These are phyloP conservation scores for Trachelus stipa DNA, from an alignment of 2,888 invertebrate species.

Conservation along the genomic window DNA sequence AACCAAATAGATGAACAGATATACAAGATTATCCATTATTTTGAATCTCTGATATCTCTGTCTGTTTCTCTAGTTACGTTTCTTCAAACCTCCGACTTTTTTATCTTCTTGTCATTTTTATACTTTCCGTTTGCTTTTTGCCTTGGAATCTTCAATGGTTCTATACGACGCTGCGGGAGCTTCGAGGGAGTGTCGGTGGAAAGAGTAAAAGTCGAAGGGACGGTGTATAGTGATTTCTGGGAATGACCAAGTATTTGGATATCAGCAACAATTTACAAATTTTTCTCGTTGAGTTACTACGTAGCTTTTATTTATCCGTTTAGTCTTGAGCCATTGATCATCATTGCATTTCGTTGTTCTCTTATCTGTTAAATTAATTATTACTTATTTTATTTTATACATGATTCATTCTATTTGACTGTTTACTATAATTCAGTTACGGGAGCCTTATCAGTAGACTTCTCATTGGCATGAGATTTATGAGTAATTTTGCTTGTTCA, in stretches of 20 bases:
- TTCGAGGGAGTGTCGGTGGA: neutral
- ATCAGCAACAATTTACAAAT: neutral
- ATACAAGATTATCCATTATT: too few relatives aligned
- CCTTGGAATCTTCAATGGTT: neutral
- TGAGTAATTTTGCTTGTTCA: neutral
- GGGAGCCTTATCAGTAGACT: neutral
- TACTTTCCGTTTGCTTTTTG: neutral
- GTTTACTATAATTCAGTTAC: neutral
- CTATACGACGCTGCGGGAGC: neutral
- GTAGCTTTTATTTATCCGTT: neutral
- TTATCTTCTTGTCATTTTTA: too few relatives aligned
- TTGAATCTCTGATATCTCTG: too few relatives aligned
- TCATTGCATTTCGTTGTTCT: neutral
- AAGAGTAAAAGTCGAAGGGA: neutral
- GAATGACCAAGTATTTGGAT: neutral
- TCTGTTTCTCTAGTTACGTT: too few relatives aligned
- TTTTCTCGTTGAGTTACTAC: neutral
- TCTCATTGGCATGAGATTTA: neutral
- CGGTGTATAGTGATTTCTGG: neutral
- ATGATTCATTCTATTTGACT: neutral
- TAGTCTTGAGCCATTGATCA: neutral
- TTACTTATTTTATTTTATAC: neutral
- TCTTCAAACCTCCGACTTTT: too few relatives aligned
- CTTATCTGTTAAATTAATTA: neutral
- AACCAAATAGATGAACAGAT: too few relatives aligned